phyloP scores from a whole-genome alignment of 2,888 invertebrate species.

The Apantesis nais region DNA sequence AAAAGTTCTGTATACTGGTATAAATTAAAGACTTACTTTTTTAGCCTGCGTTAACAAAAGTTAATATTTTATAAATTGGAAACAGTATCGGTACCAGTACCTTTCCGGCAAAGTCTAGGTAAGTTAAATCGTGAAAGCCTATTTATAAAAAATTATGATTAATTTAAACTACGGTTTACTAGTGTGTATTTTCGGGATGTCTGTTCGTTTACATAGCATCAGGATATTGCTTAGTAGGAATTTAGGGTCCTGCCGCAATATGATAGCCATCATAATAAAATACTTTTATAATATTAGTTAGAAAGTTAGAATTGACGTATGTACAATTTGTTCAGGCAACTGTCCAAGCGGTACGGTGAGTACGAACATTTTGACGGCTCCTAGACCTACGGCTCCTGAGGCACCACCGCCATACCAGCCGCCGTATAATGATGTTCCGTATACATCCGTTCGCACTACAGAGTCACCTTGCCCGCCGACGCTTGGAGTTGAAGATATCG shows the following conservation, averaged over 20 bases:
- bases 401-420: slow-evolving; percentile 69
- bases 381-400: slow-evolving; percentile 58
- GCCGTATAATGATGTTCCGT: slow-evolving; percentile 36
- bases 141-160: background rate
- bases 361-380: slow-evolving; percentile 32
- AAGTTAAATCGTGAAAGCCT: background rate
- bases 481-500: slow-evolving; percentile 4
- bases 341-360: slow-evolving; percentile 17
- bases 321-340: slow-evolving; percentile 7
- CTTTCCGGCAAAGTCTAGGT: too few species aligned
- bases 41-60: background rate
- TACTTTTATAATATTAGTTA: background rate
- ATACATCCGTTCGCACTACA: slow-evolving; percentile 42
- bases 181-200: background rate
- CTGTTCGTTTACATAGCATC: too few species aligned
- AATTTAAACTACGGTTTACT: background rate
- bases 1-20: too few species aligned
- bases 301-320: background rate
- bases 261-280: background rate
- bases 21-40: too few species aligned
- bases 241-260: too few species aligned
- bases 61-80: too few species aligned
- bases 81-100: background rate
- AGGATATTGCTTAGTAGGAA: background rate
- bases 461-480: slow-evolving; percentile 38